Conservation (phyloP, 2,113 vertebrate genomes). For the Podarcis raffonei region DNA sequence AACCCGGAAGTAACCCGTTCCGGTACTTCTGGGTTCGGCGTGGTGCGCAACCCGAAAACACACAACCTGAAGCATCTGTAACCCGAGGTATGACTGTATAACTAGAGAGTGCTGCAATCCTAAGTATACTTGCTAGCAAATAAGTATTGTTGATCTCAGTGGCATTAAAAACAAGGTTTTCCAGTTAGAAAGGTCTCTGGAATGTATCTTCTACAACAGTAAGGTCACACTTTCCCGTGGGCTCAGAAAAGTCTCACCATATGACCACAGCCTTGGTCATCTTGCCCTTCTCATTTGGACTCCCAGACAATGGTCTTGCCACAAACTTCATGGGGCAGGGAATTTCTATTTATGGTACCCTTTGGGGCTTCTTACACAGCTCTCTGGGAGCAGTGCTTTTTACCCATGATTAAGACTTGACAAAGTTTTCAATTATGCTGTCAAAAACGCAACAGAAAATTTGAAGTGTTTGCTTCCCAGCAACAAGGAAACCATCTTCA, state of each 20-base stretch:
- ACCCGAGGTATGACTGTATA: background rate
- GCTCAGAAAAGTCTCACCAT: background rate
- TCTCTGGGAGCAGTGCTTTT: background rate
- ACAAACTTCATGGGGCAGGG: conserved; percentile 1
- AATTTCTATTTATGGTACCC: background rate
- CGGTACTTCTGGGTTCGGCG: no score
- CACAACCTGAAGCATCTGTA: no score
- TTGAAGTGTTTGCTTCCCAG: background rate
- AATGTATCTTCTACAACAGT: background rate
- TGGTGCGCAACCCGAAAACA: no score
- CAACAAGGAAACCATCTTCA: background rate
- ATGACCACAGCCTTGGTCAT: conserved; percentile 4
- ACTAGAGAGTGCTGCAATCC: background rate
- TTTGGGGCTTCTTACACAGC: background rate
- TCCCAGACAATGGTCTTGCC: conserved; percentile 5
- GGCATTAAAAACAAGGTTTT: background rate
- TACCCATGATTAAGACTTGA: background rate
- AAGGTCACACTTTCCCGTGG: background rate
- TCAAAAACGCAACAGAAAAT: background rate
- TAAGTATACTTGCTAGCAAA: background rate
- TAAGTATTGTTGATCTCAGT: background rate
- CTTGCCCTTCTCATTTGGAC: background rate
- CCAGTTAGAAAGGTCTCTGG: background rate
- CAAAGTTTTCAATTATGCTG: background rate
- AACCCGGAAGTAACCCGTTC: no score